Conservation (phyloP, 2,113 vertebrate species). For the Pimephales promelas region DNA sequence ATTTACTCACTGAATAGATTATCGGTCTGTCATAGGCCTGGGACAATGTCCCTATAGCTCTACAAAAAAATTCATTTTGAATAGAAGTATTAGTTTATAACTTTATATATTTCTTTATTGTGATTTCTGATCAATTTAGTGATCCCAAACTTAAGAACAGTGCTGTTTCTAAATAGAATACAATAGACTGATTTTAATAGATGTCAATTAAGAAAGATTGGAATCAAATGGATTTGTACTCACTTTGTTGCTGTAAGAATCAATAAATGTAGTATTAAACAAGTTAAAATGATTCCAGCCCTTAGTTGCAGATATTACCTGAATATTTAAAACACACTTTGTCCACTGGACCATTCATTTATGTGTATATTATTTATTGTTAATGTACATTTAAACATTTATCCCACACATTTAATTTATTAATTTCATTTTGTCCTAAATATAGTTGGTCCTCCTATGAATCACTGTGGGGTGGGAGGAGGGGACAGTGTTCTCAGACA, state of each 20-base stretch:
- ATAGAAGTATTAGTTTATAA: neutral
- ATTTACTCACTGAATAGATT: neutral
- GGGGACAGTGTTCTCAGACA: slow-evolving; percentile 3
- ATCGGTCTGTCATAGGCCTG: too few species aligned
- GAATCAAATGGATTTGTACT: neutral
- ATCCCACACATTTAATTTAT: neutral
- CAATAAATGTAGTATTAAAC: neutral
- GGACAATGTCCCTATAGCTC: too few species aligned
- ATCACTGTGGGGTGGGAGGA: neutral
- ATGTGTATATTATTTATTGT: neutral
- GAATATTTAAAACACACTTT: neutral
- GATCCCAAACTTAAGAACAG: too few species aligned
- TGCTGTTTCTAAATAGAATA: neutral
- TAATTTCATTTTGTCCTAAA: neutral
- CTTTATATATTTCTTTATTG: too few species aligned
- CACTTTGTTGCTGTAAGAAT: too few species aligned
- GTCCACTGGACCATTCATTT: neutral
- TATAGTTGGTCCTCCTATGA: neutral
- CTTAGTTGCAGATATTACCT: neutral
- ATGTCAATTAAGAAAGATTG: neutral
- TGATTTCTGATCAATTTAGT: too few species aligned
- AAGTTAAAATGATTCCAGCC: neutral
- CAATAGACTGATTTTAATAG: neutral
- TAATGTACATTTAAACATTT: neutral
- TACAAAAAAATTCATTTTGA: neutral